Evolutionary conservation across 1,140 invertebrate genomes (phyloP).

Genomic region (Elysia chlorotica): DNA sequence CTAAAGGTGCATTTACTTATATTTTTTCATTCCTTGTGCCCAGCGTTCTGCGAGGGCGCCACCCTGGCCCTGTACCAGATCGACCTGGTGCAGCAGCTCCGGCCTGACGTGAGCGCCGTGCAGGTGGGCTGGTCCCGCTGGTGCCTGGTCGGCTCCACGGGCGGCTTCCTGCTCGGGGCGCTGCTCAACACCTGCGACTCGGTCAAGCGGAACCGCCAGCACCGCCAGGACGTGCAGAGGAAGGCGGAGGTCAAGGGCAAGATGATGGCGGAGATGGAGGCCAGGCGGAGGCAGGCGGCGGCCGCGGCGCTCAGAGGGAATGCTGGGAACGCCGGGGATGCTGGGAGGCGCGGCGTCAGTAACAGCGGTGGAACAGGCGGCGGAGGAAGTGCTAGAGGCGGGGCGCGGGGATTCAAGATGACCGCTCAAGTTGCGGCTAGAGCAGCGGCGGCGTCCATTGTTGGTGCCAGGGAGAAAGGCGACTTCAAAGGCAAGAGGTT

Average conservation of each 20-base stretch:
- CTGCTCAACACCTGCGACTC: neutral
- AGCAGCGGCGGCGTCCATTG: neutral
- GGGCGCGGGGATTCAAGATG: neutral
- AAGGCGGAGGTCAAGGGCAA: neutral
- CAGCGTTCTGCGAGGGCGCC: neutral
- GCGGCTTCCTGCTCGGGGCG: neutral
- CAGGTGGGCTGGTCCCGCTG: conserved; percentile 8
- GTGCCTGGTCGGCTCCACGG: neutral
- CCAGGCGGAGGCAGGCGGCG: neutral
- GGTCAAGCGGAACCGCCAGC: neutral
- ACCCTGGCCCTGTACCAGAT: conserved; percentile 13
- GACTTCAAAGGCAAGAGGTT: neutral
- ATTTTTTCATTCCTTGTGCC: neutral
- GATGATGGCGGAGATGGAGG: neutral
- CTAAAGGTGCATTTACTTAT: neutral
- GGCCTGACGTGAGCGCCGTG: neutral
- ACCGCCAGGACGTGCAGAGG: neutral
- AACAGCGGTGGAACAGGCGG: neutral
- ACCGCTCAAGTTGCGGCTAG: too few species aligned
- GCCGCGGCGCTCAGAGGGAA: neutral
- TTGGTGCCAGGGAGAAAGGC: neutral
- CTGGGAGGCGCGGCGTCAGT: too few species aligned
- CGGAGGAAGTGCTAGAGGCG: neutral
- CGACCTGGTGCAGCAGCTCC: neutral
- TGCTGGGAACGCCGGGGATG: neutral